Percentiles rank a stretch among this genome's conserved stretches.
These are phyloP conservation scores for Ornithorhynchus anatinus DNA, from an alignment of 2,113 vertebrate genomes.

Conservation along the genomic window DNA sequence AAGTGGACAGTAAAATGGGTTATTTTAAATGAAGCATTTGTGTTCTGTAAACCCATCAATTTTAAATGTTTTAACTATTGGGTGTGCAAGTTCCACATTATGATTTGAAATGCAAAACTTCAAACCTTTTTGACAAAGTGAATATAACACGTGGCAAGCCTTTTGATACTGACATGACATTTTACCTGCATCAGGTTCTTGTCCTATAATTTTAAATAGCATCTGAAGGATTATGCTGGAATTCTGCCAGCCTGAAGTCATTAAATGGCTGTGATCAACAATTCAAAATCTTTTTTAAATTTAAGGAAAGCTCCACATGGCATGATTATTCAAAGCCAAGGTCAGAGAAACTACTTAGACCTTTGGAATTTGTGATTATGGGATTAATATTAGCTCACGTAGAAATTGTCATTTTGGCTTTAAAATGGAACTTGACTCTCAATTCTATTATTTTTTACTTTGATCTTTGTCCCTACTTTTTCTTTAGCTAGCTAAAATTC, in stretches of 20 bases:
- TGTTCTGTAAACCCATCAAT: conserved; percentile 32
- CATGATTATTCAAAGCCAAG: conserved; percentile 79
- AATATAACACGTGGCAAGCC: conserved; percentile 39
- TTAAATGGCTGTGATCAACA: conserved; percentile 77
- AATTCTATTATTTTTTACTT: conserved; percentile 70
- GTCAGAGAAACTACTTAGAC: conserved; percentile 77
- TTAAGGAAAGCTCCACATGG: conserved; percentile 71
- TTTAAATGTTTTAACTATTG: conserved; percentile 37
- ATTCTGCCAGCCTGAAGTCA: conserved; percentile 73
- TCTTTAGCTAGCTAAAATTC: conserved; percentile 58
- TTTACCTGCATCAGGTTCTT: conserved; percentile 66
- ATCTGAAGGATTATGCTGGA: conserved; percentile 68
- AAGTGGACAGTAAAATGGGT: background rate
- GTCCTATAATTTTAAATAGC: conserved; percentile 68
- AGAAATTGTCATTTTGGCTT: conserved; percentile 79
- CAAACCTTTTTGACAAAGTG: conserved; percentile 46
- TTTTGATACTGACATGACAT: conserved; percentile 68
- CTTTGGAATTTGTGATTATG: conserved; percentile 83
- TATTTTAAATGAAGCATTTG: background rate
- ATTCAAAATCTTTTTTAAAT: conserved; percentile 75
- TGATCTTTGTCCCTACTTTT: conserved; percentile 72
- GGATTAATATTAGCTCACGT: conserved; percentile 81
- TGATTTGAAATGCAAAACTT: conserved; percentile 34
- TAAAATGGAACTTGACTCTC: conserved; percentile 76
- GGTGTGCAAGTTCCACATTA: conserved; percentile 34